Conservation (phyloP, 2,797 vertebrate species). For the Tenualosa ilisha region DNA sequence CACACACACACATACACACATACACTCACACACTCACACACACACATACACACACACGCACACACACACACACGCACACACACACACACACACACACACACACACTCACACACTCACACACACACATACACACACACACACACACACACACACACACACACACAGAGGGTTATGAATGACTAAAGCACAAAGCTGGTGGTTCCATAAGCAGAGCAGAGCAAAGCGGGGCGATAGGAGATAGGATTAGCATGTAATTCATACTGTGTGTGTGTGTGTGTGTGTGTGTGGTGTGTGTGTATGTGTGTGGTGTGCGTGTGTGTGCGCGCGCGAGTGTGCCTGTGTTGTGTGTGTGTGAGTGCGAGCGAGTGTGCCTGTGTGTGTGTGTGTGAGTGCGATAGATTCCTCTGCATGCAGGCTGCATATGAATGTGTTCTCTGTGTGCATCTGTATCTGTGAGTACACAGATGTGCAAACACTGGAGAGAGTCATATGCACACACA, state of each 20-base stretch:
- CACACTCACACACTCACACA: neutral
- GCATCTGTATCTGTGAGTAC: neutral
- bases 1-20: neutral
- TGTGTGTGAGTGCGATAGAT: too few species aligned
- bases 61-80: constrained; percentile 29
- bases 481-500: too few species aligned
- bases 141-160: neutral
- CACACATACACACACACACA: constrained; percentile 1
- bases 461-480: neutral
- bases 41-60: neutral
- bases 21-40: neutral
- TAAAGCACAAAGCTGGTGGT: neutral
- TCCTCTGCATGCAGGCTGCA: too few species aligned
- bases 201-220: neutral
- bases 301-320: too few species aligned
- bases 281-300: too few species aligned
- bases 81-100: neutral
- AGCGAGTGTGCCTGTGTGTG: too few species aligned
- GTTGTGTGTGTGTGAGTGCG: too few species aligned
- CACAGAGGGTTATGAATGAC: constrained; percentile 23
- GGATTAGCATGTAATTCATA: constrained; percentile 27
- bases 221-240: neutral
- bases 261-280: too few species aligned
- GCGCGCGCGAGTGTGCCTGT: too few species aligned
- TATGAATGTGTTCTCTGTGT: too few species aligned